phyloP scores from a whole-genome alignment of 1,140 invertebrate species.

The Lamellibrachia luymesi region DNA sequence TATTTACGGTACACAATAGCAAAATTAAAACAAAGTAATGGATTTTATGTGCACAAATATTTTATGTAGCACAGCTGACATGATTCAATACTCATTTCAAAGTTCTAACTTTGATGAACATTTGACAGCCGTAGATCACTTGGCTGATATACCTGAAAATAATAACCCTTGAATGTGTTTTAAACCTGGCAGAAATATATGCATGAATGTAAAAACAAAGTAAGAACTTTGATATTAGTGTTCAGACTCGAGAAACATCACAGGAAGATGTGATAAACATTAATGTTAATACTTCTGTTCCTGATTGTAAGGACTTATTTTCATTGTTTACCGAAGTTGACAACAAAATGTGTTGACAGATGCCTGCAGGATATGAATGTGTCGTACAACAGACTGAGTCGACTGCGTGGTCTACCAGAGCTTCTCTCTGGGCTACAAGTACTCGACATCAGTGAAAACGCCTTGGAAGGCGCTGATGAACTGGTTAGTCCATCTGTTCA shows the following conservation, averaged over 20 bases:
- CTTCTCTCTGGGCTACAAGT: background rate
- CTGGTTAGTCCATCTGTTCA: background rate
- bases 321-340: background rate
- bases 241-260: background rate
- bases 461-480: background rate
- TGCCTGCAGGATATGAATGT: background rate
- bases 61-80: too few species aligned
- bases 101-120: too few species aligned
- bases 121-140: too few species aligned
- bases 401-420: background rate
- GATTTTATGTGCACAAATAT: too few species aligned
- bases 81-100: too few species aligned
- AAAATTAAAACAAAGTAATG: too few species aligned
- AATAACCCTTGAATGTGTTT: background rate
- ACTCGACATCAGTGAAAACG: background rate
- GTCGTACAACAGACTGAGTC: background rate
- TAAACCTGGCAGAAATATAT: background rate
- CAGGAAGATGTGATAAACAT: background rate
- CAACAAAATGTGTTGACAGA: background rate
- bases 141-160: background rate
- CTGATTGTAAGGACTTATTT: background rate
- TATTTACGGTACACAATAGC: too few species aligned
- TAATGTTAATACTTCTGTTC: background rate
- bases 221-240: background rate
- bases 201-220: background rate